A percentile compares a stretch with the other conserved stretches of the same genome.
These are phyloP conservation scores for Pocota personata DNA, from an alignment of 2,888 invertebrate species.

Conservation along the genomic window DNA sequence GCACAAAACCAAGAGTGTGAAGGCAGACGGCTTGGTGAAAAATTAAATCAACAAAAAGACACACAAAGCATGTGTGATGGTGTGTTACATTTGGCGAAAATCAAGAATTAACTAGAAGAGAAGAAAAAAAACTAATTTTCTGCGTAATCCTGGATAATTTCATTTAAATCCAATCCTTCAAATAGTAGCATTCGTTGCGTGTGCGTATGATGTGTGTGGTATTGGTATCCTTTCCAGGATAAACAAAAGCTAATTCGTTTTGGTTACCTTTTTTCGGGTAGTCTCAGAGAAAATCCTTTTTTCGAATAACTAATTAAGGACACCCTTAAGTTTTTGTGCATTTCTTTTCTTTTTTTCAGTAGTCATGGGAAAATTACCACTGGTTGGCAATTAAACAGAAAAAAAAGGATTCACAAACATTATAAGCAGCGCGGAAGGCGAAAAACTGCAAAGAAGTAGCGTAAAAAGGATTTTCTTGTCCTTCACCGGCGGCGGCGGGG, in stretches of 20 bases:
- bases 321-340: constrained; percentile 40
- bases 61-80: constrained; percentile 1
- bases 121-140: constrained; percentile 75
- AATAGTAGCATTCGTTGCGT: constrained; percentile 11
- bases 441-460: constrained; percentile 60
- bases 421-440: constrained; percentile 55
- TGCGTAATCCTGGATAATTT: constrained; percentile 77
- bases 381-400: constrained; percentile 75
- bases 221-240: constrained; percentile 56
- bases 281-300: constrained; percentile 40
- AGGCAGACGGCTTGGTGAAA: constrained; percentile 28
- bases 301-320: constrained; percentile 70
- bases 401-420: constrained; percentile 62
- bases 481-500: constrained; percentile 48
- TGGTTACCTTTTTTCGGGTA: constrained; percentile 7
- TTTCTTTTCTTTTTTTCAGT: constrained; percentile 17
- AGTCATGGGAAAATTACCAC: constrained; percentile 76
- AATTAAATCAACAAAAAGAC: constrained; percentile 57
- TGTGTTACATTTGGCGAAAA: constrained; percentile 26
- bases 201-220: background rate
- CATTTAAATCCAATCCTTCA: constrained; percentile 76
- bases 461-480: constrained; percentile 77
- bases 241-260: constrained; percentile 71
- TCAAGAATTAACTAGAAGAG: constrained; percentile 41
- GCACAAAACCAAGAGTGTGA: background rate